Conservation (phyloP, 2,888 invertebrate genomes). For the Habroteleia sp. region DNA sequence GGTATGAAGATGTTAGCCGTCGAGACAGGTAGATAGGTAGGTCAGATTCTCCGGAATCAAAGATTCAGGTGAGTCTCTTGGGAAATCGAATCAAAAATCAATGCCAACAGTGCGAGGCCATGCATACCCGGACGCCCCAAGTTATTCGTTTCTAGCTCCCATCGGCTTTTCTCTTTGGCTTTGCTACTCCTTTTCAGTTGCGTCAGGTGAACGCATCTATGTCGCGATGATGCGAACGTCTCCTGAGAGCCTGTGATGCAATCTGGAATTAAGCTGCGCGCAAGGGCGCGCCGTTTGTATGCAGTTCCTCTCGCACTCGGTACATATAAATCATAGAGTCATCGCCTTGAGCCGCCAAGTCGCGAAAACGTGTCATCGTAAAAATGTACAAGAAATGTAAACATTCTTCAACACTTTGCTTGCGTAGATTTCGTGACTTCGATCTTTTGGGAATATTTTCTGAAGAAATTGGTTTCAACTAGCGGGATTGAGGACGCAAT, state of each 20-base stretch:
- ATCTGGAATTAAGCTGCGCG: conserved; percentile 65
- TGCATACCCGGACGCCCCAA: conserved; percentile 4
- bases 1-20: conserved; percentile 2
- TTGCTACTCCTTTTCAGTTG: conserved; percentile 4
- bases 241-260: conserved; percentile 60
- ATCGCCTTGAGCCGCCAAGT: conserved; percentile 31
- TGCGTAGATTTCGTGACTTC: conserved; percentile 1
- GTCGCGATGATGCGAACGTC: conserved; percentile 48
- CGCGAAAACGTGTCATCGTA: conserved; percentile 37
- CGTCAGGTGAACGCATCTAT: conserved; percentile 20
- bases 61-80: conserved; percentile 44
- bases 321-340: conserved; percentile 59
- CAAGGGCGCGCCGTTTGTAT: conserved; percentile 52
- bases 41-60: conserved; percentile 42
- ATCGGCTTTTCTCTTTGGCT: conserved; percentile 37
- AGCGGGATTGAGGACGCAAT: no score
- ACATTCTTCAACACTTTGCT: conserved; percentile 38
- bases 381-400: conserved; percentile 53
- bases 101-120: conserved; percentile 25
- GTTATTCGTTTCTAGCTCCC: conserved; percentile 30
- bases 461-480: conserved; percentile 50
- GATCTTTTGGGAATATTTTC: conserved; percentile 40
- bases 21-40: conserved; percentile 8
- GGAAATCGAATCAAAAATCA: conserved; percentile 63
- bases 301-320: conserved; percentile 46